A percentile compares a stretch with the other conserved stretches of the same genome.
These are phyloP conservation scores for Belgica antarctica DNA, from an alignment of 2,888 invertebrate species.

Conservation along the genomic window DNA sequence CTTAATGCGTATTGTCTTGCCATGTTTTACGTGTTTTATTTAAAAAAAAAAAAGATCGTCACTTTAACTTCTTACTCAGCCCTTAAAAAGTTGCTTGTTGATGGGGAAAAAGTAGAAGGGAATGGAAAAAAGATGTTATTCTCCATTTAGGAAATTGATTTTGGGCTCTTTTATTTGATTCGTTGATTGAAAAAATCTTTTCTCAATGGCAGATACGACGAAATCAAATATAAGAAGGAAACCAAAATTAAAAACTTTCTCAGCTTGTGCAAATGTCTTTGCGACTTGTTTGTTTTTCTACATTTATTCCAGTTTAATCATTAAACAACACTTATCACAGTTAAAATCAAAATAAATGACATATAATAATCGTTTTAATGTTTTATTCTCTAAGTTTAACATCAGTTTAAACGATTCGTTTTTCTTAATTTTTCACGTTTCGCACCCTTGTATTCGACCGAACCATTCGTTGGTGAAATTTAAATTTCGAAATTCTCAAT, in stretches of 20 bases:
- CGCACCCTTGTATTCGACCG: background rate
- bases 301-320: conserved; percentile 39
- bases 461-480: background rate
- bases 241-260: background rate
- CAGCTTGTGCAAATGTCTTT: conserved; percentile 8
- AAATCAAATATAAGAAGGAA: background rate
- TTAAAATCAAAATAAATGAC: conserved; percentile 39
- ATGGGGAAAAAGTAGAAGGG: background rate
- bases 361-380: conserved; percentile 1
- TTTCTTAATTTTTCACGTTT: background rate
- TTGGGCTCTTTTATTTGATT: conserved; percentile 15
- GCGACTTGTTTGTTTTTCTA: conserved; percentile 26
- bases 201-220: background rate
- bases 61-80: no score
- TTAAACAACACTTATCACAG: conserved; percentile 44
- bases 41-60: no score
- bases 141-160: background rate
- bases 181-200: background rate
- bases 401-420: background rate
- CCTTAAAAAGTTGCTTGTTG: no score
- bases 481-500: background rate
- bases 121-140: background rate
- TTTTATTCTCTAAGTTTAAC: conserved; percentile 26
- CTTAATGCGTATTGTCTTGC: no score
- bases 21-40: no score